Percentiles rank a stretch among this genome's conserved stretches.
Conservation (phyloP, 2,797 vertebrate genomes). For the Xiphophorus birchmanni region DNA sequence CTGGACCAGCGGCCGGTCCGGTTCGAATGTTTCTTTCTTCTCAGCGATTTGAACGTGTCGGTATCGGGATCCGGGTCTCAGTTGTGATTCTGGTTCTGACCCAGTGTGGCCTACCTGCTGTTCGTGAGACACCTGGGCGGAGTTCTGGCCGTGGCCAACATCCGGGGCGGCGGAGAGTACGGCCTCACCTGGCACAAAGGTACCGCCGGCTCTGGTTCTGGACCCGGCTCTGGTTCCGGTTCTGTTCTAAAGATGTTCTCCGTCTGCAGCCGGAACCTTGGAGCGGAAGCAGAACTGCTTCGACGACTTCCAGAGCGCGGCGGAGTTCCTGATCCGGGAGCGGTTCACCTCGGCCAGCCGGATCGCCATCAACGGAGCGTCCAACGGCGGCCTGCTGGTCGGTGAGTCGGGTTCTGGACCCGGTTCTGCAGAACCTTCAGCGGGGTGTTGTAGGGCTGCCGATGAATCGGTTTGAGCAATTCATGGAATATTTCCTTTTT, state of each 20-base stretch:
- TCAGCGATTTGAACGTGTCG: neutral
- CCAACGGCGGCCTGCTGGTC: constrained; percentile 82
- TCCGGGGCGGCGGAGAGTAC: constrained; percentile 83
- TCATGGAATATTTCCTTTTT: no score
- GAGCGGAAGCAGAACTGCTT: constrained; percentile 83
- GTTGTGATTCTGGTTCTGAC: constrained; percentile 4
- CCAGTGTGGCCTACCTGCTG: constrained; percentile 78
- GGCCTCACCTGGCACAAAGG: constrained; percentile 85
- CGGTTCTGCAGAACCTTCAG: neutral
- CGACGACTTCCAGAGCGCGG: constrained; percentile 82
- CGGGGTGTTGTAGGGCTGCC: neutral
- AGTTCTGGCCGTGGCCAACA: constrained; percentile 82
- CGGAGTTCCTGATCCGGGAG: constrained; percentile 78
- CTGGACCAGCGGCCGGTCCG: neutral
- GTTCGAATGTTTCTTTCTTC: neutral
- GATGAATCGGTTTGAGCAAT: no score
- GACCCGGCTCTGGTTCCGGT: neutral
- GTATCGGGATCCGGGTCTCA: neutral
- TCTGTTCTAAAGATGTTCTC: neutral
- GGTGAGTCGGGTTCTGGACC: constrained; percentile 52
- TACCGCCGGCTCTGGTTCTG: constrained; percentile 13
- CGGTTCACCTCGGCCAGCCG: constrained; percentile 70
- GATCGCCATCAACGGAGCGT: constrained; percentile 80
- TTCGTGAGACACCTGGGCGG: constrained; percentile 82
- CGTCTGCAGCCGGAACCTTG: constrained; percentile 68